Conservation (phyloP, 2,113 vertebrate genomes). For the Hemiscyllium ocellatum region DNA sequence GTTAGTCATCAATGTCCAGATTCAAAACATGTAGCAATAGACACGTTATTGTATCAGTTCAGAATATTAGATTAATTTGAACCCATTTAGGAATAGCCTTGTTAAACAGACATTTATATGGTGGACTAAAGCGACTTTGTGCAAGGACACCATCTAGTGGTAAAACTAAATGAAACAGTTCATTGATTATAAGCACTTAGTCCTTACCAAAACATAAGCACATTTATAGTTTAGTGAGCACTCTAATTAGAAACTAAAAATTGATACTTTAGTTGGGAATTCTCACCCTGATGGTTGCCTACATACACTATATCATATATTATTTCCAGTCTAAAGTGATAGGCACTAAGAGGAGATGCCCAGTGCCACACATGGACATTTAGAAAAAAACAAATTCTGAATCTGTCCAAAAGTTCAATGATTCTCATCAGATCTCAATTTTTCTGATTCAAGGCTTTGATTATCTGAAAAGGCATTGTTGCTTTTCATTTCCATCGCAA, state of each 20-base stretch:
- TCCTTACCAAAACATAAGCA: neutral
- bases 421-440: neutral
- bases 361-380: neutral
- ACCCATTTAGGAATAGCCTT: neutral
- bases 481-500: neutral
- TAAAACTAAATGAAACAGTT: neutral
- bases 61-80: neutral
- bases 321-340: neutral
- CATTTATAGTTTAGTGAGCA: neutral
- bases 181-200: neutral
- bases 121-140: neutral
- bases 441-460: neutral
- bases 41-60: no score
- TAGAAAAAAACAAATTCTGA: neutral
- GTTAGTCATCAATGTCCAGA: no score
- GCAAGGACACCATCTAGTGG: slow-evolving; percentile 27
- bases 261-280: neutral
- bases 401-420: neutral
- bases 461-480: neutral
- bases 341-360: neutral
- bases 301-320: neutral
- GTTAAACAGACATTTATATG: neutral
- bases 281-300: neutral
- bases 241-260: neutral
- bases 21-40: neutral